These are phyloP conservation scores for Scaptomyza reducta DNA, from an alignment of 2,888 invertebrate species.

Conservation along the genomic window DNA sequence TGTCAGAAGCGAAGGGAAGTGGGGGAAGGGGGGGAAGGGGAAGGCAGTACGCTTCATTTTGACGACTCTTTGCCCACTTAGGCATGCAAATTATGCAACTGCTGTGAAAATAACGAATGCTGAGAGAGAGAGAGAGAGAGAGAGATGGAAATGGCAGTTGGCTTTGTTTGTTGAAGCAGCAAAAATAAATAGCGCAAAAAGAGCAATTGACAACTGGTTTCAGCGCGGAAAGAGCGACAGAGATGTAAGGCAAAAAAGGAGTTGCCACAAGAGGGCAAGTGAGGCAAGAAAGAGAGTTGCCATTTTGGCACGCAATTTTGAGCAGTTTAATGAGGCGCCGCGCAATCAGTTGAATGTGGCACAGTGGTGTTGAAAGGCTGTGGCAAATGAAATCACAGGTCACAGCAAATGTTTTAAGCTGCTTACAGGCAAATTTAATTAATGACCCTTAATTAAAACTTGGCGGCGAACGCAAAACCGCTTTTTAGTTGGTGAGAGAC, in stretches of 20 bases:
- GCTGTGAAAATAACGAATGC: not conserved
- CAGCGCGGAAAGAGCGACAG: too few species aligned
- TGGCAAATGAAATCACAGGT: not conserved
- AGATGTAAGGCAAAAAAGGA: not conserved
- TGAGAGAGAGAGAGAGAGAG: not conserved
- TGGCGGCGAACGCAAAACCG: not conserved
- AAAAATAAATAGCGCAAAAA: slow-evolving; percentile 70
- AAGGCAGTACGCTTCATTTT: slow-evolving; percentile 49
- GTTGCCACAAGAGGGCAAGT: too few species aligned
- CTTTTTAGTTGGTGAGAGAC: not conserved
- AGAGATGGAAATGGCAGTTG: slow-evolving; percentile 38
- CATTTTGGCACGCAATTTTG: slow-evolving; percentile 58
- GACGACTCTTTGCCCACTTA: slow-evolving; percentile 63
- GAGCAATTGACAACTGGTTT: slow-evolving; percentile 56
- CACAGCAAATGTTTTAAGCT: not conserved
- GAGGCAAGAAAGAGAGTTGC: slow-evolving; percentile 1
- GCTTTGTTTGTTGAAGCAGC: slow-evolving; percentile 76
- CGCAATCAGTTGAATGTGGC: slow-evolving; percentile 32
- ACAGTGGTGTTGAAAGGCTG: slow-evolving; percentile 19
- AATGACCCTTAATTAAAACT: not conserved
- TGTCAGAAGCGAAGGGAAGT: not conserved
- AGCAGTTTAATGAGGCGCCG: slow-evolving; percentile 59
- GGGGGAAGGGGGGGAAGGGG: not conserved
- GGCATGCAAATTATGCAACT: slow-evolving; percentile 75
- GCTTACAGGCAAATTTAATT: slow-evolving; percentile 3